phyloP scores from a whole-genome alignment of 1,140 invertebrate genomes.

The Drosophila pseudoobscura region DNA sequence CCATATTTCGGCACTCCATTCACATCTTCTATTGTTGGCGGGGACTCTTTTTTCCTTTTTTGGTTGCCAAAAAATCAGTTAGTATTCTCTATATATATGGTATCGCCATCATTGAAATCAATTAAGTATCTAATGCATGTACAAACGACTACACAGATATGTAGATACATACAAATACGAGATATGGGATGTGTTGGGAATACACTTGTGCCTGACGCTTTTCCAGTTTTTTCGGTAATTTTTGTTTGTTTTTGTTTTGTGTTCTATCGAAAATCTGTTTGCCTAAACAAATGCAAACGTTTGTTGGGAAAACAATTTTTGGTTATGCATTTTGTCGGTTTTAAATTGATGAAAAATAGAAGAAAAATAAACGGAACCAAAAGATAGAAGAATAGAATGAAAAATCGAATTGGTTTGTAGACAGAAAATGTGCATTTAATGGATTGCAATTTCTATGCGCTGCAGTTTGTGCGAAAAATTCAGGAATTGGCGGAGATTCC shows the following conservation, averaged over 20 bases:
- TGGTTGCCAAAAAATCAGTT: no score
- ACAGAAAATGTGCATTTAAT: conserved; percentile 66
- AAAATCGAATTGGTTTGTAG: conserved; percentile 7
- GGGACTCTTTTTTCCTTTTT: no score
- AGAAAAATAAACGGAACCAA: not conserved
- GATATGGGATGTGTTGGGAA: conserved; percentile 13
- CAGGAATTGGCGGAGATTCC: conserved; percentile 47
- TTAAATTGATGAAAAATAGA: not conserved
- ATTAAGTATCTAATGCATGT: conserved; percentile 29
- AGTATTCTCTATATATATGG: not conserved
- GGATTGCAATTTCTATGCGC: conserved; percentile 47
- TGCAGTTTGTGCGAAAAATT: conserved; percentile 9
- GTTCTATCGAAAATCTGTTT: conserved; percentile 29
- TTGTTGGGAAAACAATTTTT: conserved; percentile 40
- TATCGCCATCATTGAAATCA: conserved; percentile 33
- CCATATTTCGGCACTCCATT: no score
- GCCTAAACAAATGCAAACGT: conserved; percentile 34
- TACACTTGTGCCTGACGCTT: conserved; percentile 16
- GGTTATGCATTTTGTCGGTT: conserved; percentile 6
- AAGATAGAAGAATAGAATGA: not conserved
- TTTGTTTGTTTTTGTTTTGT: not conserved
- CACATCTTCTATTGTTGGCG: no score
- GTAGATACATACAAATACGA: not conserved
- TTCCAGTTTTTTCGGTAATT: not conserved
- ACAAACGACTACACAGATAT: no score